Percentiles rank a stretch among this genome's conserved stretches.
Evolutionary conservation across 2,797 vertebrate species (phyloP).

Genomic region (Thamnophis elegans): DNA sequence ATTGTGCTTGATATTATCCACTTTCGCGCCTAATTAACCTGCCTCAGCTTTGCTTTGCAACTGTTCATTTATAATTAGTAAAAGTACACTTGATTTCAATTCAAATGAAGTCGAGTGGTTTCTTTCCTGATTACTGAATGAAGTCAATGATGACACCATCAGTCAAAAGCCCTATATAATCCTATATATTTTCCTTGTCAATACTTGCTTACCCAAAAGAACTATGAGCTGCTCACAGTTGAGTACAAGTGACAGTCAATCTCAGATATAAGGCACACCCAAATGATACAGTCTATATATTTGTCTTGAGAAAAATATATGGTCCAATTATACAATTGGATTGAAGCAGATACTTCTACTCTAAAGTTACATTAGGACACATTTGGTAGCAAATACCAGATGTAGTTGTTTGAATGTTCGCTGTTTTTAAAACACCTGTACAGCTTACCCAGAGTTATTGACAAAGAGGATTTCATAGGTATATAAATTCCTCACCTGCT

Average conservation of each 20-base stretch:
- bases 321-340: background rate
- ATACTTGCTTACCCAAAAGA: background rate
- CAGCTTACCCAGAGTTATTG: background rate
- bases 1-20: no score
- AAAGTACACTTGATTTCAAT: no score
- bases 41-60: no score
- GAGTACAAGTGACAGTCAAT: background rate
- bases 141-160: no score
- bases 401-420: background rate
- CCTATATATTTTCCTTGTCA: background rate
- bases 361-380: background rate
- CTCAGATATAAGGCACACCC: background rate
- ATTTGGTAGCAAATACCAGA: background rate
- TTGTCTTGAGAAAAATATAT: background rate
- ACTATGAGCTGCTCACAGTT: background rate
- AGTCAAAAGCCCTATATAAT: background rate
- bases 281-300: background rate
- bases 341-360: background rate
- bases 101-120: no score
- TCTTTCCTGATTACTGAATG: no score
- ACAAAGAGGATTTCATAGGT: background rate
- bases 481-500: slow-evolving; percentile 64
- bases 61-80: no score
- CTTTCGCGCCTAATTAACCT: no score
- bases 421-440: background rate